Conservation (phyloP, 2,888 invertebrate species). For the Xestia sexstrigata region DNA sequence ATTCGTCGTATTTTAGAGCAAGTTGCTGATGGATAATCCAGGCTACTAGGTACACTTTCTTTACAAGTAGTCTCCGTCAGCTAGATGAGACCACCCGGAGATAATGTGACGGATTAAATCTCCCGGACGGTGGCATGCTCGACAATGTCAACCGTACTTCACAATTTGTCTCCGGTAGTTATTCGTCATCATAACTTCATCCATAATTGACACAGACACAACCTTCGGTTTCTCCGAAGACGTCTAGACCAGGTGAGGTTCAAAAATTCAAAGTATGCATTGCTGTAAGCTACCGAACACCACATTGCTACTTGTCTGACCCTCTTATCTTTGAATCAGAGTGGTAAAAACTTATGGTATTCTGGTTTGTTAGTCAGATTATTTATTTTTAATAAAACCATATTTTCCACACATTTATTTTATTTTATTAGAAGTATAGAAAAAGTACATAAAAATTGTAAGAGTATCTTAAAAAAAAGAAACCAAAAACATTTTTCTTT, state of each 20-base stretch:
- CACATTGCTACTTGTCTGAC: background rate
- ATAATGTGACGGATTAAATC: background rate
- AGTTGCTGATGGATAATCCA: background rate
- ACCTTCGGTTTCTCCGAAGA: too few relatives aligned
- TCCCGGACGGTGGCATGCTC: background rate
- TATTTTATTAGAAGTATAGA: slow-evolving; percentile 10
- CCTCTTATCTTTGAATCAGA: background rate
- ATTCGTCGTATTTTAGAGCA: background rate
- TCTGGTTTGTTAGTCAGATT: background rate
- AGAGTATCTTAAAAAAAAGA: slow-evolving; percentile 1
- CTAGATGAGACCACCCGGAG: background rate
- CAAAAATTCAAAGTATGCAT: background rate
- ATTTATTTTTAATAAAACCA: background rate
- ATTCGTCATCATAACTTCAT: background rate
- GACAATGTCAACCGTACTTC: background rate
- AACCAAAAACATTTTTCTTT: background rate
- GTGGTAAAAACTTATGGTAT: background rate
- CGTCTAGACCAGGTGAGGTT: background rate
- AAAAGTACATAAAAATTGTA: background rate
- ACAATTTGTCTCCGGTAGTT: background rate
- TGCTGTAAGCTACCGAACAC: background rate
- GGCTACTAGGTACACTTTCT: background rate
- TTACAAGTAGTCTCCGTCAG: background rate
- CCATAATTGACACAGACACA: too few relatives aligned
- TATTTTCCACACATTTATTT: background rate